Conservation (phyloP, 2,797 vertebrate genomes). For the Petrocephalus sullivani region DNA sequence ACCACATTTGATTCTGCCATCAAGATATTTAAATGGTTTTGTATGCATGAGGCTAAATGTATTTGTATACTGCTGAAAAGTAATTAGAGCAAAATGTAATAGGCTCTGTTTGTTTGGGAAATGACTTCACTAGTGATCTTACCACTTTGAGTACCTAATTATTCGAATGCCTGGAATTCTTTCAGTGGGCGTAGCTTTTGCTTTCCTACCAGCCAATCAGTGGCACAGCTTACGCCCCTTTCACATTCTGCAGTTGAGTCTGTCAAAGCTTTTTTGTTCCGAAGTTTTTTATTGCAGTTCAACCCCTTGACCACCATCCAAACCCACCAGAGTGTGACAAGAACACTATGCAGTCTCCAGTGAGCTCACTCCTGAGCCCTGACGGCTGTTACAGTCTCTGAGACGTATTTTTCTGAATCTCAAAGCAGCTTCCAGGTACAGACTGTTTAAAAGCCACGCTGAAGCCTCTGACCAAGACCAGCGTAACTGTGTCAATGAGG, state of each 20-base stretch:
- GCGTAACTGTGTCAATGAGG: conserved; percentile 10
- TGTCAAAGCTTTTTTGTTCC: conserved; percentile 56
- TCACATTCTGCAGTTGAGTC: conserved; percentile 49
- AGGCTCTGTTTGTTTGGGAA: conserved; percentile 17
- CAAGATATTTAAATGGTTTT: not conserved
- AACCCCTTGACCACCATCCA: conserved; percentile 60
- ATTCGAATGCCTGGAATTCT: conserved; percentile 40
- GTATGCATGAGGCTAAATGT: not conserved
- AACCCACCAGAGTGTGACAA: conserved; percentile 48
- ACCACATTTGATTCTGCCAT: not conserved
- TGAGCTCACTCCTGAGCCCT: conserved; percentile 47
- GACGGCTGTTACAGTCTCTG: conserved; percentile 35
- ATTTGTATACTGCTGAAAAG: not conserved
- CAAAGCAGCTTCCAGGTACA: conserved; percentile 21
- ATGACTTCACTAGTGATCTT: conserved; percentile 29
- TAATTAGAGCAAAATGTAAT: conserved; percentile 7
- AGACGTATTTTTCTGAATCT: conserved; percentile 14
- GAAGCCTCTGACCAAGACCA: not conserved
- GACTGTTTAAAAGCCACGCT: conserved; percentile 18
- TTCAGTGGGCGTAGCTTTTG: conserved; percentile 55
- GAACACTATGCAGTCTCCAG: conserved; percentile 62
- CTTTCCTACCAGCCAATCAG: conserved; percentile 55
- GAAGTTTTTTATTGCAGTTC: conserved; percentile 47
- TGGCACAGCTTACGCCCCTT: conserved; percentile 41
- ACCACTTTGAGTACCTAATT: conserved; percentile 32